Base-by-base conservation (phyloP, 92 coral and sea anemone species). In the Montipora capitata region DNA sequence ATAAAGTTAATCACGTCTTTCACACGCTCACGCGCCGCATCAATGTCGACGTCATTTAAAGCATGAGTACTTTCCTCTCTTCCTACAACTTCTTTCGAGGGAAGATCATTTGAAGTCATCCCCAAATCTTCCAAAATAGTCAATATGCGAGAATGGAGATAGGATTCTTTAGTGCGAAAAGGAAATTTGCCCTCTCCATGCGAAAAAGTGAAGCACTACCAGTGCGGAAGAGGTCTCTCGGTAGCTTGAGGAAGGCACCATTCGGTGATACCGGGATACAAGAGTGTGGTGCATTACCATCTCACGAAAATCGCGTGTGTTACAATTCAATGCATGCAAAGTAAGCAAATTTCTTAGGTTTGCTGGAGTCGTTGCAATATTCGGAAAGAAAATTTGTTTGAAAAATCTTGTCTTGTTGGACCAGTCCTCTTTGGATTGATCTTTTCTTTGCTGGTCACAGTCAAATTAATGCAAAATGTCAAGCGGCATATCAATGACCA, bases 251-350 rank as follows among this genome's bases (percentile, higher is more conserved):
- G 8, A 6, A 67, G 18, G 56, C 52, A 43, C 96, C 99, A 57
- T 81, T 16, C 2, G 98, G 93, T 48, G 98, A 76, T 57, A 82
- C 83, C 10, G 98, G 96, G 66, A 96, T 93, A 51, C 99, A 96
- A 5, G 85, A 76, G 66, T 75, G 40, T 75, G 20, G 10, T 57
- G 56, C 57, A 71, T 56, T 59, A 90, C 45, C 35, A 95, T 56
- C 7, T 61, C n/a, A 7, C 35, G 35, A 49, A 3, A 90, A 91
- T 72, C 93, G 76, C 4, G 66, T 20, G 67, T 95, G 78, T 45
- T 96, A 67, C 71, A 63, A 58, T 2, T 63, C 52, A 8, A 62
- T 5, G 96, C 96, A 65, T 87, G 75, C 12, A 91, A 71, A 1
- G 82, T 89, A n/a, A 95, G 90, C 0, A 80, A 17, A 67, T 93